Evolutionary conservation across 2,797 vertebrate species (phyloP).

Genomic region (Buceros bicornis): DNA sequence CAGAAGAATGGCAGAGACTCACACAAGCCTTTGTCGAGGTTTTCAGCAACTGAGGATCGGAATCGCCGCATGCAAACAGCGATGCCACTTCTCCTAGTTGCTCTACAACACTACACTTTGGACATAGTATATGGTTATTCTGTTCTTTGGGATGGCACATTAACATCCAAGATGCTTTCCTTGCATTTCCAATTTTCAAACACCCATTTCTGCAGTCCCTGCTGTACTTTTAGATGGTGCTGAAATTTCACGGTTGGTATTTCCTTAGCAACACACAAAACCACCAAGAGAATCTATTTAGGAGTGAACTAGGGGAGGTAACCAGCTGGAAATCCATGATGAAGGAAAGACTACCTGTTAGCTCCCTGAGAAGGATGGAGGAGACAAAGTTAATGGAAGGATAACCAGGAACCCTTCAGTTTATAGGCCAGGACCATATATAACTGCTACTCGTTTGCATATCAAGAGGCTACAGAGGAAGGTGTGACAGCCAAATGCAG

Average conservation of each 20-base stretch:
- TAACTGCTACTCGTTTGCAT: conserved; percentile 56
- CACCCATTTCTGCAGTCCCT: neutral
- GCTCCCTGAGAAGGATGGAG: neutral
- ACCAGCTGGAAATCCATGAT: conserved; percentile 48
- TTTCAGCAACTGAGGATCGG: neutral
- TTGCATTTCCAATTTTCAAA: neutral
- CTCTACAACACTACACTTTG: neutral
- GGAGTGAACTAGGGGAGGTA: neutral
- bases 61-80: accelerated
- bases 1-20: neutral
- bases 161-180: neutral
- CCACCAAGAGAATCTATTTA: neutral
- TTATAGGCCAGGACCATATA: conserved; percentile 47
- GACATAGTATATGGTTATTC: accelerated
- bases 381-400: conserved; percentile 64
- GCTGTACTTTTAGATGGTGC: neutral
- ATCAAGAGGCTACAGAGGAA: conserved; percentile 62
- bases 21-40: neutral
- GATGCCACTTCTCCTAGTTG: neutral
- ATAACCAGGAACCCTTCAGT: conserved; percentile 58
- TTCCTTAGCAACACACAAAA: neutral
- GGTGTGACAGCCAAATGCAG: conserved; percentile 64
- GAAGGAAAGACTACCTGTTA: conserved; percentile 32
- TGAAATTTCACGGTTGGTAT: neutral
- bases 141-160: neutral